These are phyloP conservation scores for Elgonia sp. DNA, from an alignment of 2,888 invertebrate species.

Conservation along the genomic window DNA sequence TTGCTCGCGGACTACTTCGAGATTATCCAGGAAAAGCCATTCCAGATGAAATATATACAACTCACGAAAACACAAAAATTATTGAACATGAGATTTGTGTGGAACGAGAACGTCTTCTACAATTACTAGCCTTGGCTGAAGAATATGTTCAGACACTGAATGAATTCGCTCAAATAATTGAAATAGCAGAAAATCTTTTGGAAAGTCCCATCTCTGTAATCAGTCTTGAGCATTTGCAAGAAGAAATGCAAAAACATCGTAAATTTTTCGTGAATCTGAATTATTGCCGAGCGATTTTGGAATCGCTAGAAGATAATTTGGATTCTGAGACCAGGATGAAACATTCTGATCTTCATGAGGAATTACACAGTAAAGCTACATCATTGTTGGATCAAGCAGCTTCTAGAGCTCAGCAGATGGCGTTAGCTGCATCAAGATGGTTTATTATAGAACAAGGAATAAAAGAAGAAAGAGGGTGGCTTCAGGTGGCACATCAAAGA, in stretches of 20 bases:
- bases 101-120: constrained; percentile 93
- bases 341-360: constrained; percentile 92
- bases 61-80: constrained; percentile 91
- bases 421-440: constrained; percentile 95
- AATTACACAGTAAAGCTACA: constrained; percentile 92
- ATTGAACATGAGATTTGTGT: constrained; percentile 91
- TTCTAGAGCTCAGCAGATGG: constrained; percentile 93
- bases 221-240: constrained; percentile 93
- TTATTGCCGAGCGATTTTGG: constrained; percentile 94
- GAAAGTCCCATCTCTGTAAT: constrained; percentile 93
- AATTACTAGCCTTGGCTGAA: constrained; percentile 92
- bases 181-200: constrained; percentile 93
- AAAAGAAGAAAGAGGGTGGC: constrained; percentile 94
- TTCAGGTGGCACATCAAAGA: constrained; percentile 94
- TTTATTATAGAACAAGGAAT: constrained; percentile 93
- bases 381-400: constrained; percentile 94
- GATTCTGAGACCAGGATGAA: constrained; percentile 93
- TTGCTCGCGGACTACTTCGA: constrained; percentile 90
- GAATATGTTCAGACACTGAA: constrained; percentile 96
- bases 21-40: constrained; percentile 91
- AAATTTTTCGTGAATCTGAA: constrained; percentile 96
- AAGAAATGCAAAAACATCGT: constrained; percentile 95
- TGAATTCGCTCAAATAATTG: constrained; percentile 95
- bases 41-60: constrained; percentile 90
- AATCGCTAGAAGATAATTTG: constrained; percentile 94